phyloP scores from a whole-genome alignment of 2,113 vertebrate species.

The Tragelaphus scriptus region DNA sequence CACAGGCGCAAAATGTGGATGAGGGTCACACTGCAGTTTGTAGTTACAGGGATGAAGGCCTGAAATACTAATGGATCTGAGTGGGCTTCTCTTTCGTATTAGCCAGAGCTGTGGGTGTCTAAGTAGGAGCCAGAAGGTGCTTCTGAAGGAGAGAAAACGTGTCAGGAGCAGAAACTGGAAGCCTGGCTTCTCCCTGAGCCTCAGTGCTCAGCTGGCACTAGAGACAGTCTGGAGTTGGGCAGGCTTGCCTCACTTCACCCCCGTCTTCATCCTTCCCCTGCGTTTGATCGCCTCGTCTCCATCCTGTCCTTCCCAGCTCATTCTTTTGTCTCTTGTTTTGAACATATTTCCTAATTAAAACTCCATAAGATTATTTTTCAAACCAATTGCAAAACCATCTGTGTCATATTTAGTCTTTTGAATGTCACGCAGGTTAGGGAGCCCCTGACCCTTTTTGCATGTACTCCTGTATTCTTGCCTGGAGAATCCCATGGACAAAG shows the following conservation, averaged over 20 bases:
- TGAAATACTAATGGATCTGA: fast-evolving
- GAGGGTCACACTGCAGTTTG: fast-evolving
- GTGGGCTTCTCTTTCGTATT: neutral
- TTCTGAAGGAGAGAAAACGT: neutral
- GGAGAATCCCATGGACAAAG: neutral
- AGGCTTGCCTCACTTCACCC: neutral
- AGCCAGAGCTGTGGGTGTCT: neutral
- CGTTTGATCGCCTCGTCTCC: fast-evolving
- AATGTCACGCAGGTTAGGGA: neutral
- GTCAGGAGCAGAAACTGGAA: neutral
- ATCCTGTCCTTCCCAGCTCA: neutral
- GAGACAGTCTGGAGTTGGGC: fast-evolving
- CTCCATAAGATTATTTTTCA: neutral
- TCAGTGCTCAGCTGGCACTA: fast-evolving
- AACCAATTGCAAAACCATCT: neutral
- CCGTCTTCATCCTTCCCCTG: neutral
- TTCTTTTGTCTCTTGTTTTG: neutral
- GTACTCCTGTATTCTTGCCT: neutral
- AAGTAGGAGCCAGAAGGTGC: neutral
- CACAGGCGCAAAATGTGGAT: fast-evolving
- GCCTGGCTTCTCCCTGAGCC: neutral
- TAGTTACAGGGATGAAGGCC: neutral
- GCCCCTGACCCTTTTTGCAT: neutral
- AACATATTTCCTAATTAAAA: neutral
- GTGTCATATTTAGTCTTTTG: neutral